A percentile compares a stretch with the other conserved stretches of the same genome.
Conservation (phyloP, 1,140 invertebrate genomes). For the Phortica variegata region DNA sequence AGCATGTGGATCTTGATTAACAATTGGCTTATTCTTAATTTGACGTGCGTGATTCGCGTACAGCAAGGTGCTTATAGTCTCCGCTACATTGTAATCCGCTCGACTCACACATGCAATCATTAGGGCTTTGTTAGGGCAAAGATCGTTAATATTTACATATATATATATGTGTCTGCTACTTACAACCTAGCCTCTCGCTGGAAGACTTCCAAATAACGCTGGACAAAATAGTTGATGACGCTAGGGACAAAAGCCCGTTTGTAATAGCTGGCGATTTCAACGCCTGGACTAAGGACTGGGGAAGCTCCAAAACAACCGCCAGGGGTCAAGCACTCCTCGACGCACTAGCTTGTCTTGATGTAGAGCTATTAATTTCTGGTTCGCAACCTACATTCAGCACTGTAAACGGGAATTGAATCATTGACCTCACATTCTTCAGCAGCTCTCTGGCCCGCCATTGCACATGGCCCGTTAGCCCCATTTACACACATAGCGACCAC, state of each 20-base stretch:
- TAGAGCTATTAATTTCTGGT: neutral
- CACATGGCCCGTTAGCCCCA: neutral
- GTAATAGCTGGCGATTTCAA: too few relatives aligned
- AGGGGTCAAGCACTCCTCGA: neutral
- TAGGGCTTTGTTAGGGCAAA: conserved; percentile 65
- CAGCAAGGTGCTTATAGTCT: conserved; percentile 84
- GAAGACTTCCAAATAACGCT: too few relatives aligned
- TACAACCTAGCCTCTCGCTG: too few relatives aligned
- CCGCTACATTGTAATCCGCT: conserved; percentile 84
- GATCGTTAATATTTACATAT: too few relatives aligned
- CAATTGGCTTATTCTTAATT: conserved; percentile 90
- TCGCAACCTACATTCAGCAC: neutral
- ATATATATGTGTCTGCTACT: too few relatives aligned
- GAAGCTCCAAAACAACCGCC: neutral
- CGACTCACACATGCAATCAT: conserved; percentile 95
- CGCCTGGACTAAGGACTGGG: neutral
- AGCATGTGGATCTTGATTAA: conserved; percentile 81
- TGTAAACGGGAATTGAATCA: neutral
- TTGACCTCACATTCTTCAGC: neutral
- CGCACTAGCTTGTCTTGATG: neutral
- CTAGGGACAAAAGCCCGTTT: too few relatives aligned
- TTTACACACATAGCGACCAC: neutral
- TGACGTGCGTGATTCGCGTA: conserved; percentile 88
- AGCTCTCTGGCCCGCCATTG: neutral
- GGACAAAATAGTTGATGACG: too few relatives aligned